Evolutionary conservation across 1,140 invertebrate genomes (phyloP).

Genomic region (Eriosoma lanigerum): DNA sequence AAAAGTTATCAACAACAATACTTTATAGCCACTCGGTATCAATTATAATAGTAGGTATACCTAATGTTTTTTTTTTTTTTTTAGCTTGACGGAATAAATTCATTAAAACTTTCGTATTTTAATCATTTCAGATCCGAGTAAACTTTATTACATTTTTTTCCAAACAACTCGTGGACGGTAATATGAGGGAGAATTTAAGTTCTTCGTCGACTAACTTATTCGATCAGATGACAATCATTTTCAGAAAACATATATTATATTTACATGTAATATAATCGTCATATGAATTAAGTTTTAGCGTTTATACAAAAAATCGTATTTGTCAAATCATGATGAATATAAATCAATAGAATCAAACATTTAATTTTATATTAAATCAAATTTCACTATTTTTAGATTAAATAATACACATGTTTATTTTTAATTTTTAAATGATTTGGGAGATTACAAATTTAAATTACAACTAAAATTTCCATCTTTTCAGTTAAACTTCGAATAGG

Average conservation of each 20-base stretch:
- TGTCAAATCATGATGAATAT: too few species aligned
- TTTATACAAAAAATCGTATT: too few species aligned
- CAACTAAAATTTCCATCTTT: background rate
- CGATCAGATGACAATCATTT: background rate
- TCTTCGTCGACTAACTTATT: background rate
- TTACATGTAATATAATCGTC: too few species aligned
- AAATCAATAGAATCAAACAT: too few species aligned
- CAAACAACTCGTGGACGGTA: background rate
- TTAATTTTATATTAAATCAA: too few species aligned
- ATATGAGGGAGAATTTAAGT: background rate
- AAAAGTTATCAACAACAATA: conserved; percentile 18
- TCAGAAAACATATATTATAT: background rate
- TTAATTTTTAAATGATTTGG: background rate
- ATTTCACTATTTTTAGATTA: too few species aligned
- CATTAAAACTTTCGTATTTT: conserved; percentile 35
- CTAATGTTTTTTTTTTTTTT: conserved; percentile 17
- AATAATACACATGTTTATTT: too few species aligned
- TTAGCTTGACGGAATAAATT: conserved; percentile 5
- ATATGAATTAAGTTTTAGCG: too few species aligned
- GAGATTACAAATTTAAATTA: background rate
- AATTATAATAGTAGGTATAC: background rate
- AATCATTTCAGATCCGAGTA: conserved; percentile 13
- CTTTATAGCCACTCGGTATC: background rate
- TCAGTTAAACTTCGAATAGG: background rate
- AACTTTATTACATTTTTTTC: background rate